Evolutionary conservation across 2,113 vertebrate species (phyloP).

Genomic region (Tonatia bakeri): DNA sequence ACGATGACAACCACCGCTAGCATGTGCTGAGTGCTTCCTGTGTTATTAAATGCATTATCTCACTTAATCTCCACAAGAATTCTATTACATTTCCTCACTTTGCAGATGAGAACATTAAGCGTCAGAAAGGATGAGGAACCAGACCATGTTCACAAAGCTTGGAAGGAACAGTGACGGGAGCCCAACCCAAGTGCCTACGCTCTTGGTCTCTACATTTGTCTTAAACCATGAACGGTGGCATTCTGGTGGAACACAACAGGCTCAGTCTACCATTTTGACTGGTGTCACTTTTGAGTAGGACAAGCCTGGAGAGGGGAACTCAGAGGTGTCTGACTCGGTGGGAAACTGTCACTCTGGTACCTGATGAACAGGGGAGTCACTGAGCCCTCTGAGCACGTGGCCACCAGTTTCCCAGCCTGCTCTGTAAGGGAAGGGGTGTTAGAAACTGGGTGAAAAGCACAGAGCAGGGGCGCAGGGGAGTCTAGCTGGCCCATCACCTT

Average conservation of each 20-base stretch:
- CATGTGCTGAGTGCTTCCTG: neutral
- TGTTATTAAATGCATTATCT: neutral
- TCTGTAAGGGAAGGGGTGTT: neutral
- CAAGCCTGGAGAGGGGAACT: neutral
- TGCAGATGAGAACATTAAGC: neutral
- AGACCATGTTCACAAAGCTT: neutral
- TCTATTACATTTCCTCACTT: neutral
- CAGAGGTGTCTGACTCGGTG: neutral
- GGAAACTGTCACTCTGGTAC: neutral
- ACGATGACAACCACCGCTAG: rapidly evolving
- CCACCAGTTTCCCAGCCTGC: neutral
- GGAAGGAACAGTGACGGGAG: neutral
- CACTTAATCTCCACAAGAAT: neutral
- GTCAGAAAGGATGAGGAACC: neutral
- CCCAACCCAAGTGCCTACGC: neutral
- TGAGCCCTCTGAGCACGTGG: neutral
- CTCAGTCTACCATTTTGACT: neutral
- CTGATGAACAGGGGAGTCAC: neutral
- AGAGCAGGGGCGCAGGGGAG: neutral
- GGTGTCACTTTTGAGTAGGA: neutral
- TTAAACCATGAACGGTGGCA: neutral
- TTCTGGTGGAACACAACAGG: neutral
- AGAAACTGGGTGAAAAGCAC: neutral
- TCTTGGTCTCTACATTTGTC: neutral
- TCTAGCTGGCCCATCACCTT: neutral